Evolutionary conservation across 1,140 invertebrate species (phyloP), one percentile per base, ranked within the genome.

Genomic region (Polypedilum vanderplanki): DNA sequence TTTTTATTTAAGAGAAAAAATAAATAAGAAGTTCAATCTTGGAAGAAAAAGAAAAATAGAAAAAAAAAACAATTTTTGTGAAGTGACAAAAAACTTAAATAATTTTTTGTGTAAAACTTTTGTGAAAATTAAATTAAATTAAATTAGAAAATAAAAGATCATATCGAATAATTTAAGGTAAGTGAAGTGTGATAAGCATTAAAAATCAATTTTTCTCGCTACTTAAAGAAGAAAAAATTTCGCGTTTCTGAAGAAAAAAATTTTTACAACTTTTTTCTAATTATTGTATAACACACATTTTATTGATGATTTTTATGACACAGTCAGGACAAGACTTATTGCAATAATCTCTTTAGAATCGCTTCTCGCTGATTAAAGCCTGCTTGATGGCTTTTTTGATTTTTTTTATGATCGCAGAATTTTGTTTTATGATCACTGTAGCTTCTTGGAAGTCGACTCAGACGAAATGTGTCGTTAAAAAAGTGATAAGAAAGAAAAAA

Each of bases 301-400:
- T 70, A 70, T 70, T 70, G 65, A 18, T 70, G 65, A 70, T 70
- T 70, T 70, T 70, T 20, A 20, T 70, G 65, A 70, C 46, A 57
- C n/a, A n/a, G 4, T 57, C 10, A 33, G 15, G 46, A 57, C 46
- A 57, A 33, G 46, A 4, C 46, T 12, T 57, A 57, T 57, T 57
- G 46, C 10, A 57, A 57, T 57, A 57, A 57, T 57, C 46, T 57
- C n/a, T 57, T 57, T 57, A 57, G 46, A 57, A 57, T 57, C 46
- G 46, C 46, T 57, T 57, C 46, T 57, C 46, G 46, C 46, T 57
- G 46, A 57, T 57, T 57, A 57, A 57, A 33, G 24, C 24, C 24
- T 33, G 46, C 12, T 57, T 57, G 46, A 57, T 57, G 46, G 46
- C 46, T 57, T 57, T n/a, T n/a, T 57, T 12, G n/a, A 57, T 57